Percentiles rank a stretch among this genome's conserved stretches.
phyloP scores from a whole-genome alignment of 64 coral and sea anemone species.

The Exaiptasia diaphana region DNA sequence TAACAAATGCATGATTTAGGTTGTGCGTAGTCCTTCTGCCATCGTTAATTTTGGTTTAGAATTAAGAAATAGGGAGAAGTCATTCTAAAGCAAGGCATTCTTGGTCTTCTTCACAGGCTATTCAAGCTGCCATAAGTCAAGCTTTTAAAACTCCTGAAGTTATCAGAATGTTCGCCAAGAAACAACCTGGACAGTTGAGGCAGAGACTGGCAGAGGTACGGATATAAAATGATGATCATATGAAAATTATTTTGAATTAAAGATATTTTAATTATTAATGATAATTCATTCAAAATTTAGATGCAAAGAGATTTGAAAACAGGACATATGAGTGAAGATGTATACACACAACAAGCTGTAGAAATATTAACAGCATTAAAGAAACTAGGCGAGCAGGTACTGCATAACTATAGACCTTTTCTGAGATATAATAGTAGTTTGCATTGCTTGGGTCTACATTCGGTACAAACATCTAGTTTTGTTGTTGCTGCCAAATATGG shows the following conservation, averaged over 20 bases:
- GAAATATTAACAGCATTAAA: constrained; percentile 94
- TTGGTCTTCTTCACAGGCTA: constrained; percentile 63
- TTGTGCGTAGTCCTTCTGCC: too few species aligned
- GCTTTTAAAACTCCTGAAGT: constrained; percentile 99
- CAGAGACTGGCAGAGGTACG: constrained; percentile 92
- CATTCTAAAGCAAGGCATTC: too few species aligned
- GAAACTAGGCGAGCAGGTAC: constrained; percentile 92
- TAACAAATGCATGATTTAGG: too few species aligned
- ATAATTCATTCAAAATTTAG: constrained; percentile 6
- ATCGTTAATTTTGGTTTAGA: too few species aligned
- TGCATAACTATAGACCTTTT: too few species aligned
- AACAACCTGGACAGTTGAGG: constrained; percentile 91
- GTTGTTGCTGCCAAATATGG: too few species aligned
- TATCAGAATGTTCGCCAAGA: constrained; percentile 97
- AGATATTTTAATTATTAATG: background rate
- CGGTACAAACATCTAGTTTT: too few species aligned
- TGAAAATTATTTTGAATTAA: background rate
- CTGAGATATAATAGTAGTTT: too few species aligned
- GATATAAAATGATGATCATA: too few species aligned
- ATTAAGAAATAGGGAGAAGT: too few species aligned
- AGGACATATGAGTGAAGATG: constrained; percentile 80
- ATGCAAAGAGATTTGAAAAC: constrained; percentile 97
- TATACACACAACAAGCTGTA: constrained; percentile 93
- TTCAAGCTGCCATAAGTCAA: constrained; percentile 96
- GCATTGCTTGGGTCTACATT: too few species aligned